Conservation (phyloP, 2,797 vertebrate genomes). For the Lagocephalus sceleratus region DNA sequence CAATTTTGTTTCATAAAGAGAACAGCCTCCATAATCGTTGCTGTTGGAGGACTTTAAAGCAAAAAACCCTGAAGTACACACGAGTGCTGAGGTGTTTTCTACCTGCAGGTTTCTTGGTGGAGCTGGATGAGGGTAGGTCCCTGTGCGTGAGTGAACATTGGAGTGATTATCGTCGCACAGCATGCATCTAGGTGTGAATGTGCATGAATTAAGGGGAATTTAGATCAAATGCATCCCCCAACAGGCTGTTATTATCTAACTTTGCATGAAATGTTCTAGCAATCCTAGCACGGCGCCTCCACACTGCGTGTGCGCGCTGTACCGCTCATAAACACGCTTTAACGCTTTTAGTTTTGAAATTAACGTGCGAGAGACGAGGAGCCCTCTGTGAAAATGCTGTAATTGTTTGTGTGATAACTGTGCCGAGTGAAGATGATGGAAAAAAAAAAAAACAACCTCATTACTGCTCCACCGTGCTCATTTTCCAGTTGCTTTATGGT, state of each 20-base stretch:
- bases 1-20: too few species aligned
- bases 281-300: too few species aligned
- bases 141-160: not conserved
- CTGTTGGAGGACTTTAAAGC: too few species aligned
- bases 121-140: slow-evolving; percentile 77
- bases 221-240: slow-evolving; percentile 13
- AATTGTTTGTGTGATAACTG: not conserved
- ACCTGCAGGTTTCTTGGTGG: slow-evolving; percentile 80
- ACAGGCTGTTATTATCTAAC: not conserved
- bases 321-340: too few species aligned
- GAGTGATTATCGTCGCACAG: slow-evolving; percentile 8
- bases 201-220: slow-evolving; percentile 25
- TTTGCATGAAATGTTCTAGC: too few species aligned
- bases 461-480: not conserved
- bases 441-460: not conserved
- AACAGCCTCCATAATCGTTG: too few species aligned
- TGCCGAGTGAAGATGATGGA: not conserved
- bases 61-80: not conserved
- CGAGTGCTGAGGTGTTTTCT: slow-evolving; percentile 64
- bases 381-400: not conserved
- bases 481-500: not conserved
- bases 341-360: too few species aligned
- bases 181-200: slow-evolving; percentile 25
- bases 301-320: too few species aligned
- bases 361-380: too few species aligned